Evolutionary conservation across 1,140 invertebrate species (phyloP), one percentile per base, ranked within the genome.

Genomic region (Antheraea pernyi): DNA sequence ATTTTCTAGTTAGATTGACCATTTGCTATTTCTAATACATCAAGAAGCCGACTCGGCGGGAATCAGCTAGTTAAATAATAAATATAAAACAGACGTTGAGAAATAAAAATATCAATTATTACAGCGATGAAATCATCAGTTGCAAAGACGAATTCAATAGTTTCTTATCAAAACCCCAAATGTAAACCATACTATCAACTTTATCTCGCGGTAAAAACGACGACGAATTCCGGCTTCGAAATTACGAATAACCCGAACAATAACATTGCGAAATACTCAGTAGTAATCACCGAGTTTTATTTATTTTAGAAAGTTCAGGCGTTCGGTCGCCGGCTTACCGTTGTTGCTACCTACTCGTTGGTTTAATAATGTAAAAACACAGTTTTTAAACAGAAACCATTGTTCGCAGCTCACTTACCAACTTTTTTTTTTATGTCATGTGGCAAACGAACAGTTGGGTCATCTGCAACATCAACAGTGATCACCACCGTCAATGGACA

Each of bases 201-300:
- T 63, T 60, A 16, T 63, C 30, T 63, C 22, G 4, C 22, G 22
- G 22, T 63, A 37, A 16, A 9, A 30, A 36, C 22, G 22, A 37
- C 16, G 30, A 36, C 30, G 30, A 62, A 30, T 63, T 63, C 61
- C 61, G 61, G 22, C n/a, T 36, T n/a, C 19, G 3, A 37, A 37
- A 30, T 63, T n/a, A 37, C 61, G 19, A 36, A 63, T n/a, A 30
- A 30, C 61, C 6, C 64, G 42, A 30, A 65, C 64, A 65, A 65
- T 19, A 65, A 65, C 19, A 48, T 65, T 65, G 42, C 39, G 64
- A 65, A 65, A 42, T 53, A n/a, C n/a, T n/a, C n/a, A n/a, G n/a
- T n/a, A 53, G 11, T 16, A 53, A 16, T 48, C 42, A 0, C 8
- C 18, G 39, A 65, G 19, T 65, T 63, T 53, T 53, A 53, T 53